These are phyloP conservation scores for Eremophila alpestris DNA, from an alignment of 2,797 vertebrate species.

Conservation along the genomic window DNA sequence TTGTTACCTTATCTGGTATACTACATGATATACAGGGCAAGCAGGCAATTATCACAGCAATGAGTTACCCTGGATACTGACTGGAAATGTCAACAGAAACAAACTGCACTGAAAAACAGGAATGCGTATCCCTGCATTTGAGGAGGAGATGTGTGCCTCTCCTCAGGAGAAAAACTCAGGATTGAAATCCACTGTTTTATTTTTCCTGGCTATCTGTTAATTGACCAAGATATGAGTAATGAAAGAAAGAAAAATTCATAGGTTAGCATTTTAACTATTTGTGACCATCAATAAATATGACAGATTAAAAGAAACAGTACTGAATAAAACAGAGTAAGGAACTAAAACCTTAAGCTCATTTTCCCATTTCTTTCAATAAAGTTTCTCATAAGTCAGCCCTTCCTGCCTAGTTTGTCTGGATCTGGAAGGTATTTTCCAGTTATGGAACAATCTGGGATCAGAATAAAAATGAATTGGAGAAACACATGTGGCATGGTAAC, in stretches of 20 bases:
- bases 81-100: conserved; percentile 41
- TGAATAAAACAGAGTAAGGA: neutral
- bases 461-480: neutral
- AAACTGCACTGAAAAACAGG: neutral
- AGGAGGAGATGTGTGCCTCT: neutral
- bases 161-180: neutral
- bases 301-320: neutral
- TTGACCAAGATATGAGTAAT: neutral
- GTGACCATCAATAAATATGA: neutral
- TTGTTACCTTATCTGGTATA: neutral
- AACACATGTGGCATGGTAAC: neutral
- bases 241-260: neutral
- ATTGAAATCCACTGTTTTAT: neutral
- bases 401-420: neutral
- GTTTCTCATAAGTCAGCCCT: neutral
- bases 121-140: neutral
- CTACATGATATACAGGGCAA: neutral
- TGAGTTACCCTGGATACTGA: conserved; percentile 7
- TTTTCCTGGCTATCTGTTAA: neutral
- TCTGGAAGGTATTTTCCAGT: neutral
- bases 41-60: neutral
- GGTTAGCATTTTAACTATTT: neutral
- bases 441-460: neutral
- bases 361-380: neutral
- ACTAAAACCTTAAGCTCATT: neutral